Evolutionary conservation across 2,113 vertebrate species (phyloP).

Genomic region (Nannospalax galili): DNA sequence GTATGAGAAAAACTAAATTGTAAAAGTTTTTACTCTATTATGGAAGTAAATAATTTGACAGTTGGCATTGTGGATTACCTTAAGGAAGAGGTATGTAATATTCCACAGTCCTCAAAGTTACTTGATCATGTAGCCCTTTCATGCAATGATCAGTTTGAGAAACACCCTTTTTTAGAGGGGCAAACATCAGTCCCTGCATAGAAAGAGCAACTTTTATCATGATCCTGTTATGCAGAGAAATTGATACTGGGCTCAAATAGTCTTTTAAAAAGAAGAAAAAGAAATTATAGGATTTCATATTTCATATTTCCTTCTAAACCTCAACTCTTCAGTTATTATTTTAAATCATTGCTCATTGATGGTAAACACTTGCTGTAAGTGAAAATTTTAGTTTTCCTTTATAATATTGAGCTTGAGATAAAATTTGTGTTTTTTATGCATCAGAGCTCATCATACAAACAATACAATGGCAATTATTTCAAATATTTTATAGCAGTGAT

Average conservation of each 20-base stretch:
- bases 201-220: background rate
- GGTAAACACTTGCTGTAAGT: slow-evolving; percentile 3
- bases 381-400: slow-evolving; percentile 17
- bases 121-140: slow-evolving; percentile 36
- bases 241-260: background rate
- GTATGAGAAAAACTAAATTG: background rate
- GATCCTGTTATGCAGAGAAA: background rate
- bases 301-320: too few species aligned
- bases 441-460: background rate
- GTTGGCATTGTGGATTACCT: background rate
- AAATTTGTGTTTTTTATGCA: slow-evolving; percentile 6
- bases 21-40: background rate
- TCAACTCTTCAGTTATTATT: background rate
- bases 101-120: background rate
- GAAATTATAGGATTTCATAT: slow-evolving; percentile 15
- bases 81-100: background rate
- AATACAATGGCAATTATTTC: slow-evolving; percentile 22
- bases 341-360: background rate
- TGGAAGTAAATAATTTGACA: background rate
- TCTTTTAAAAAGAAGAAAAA: background rate
- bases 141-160: slow-evolving; percentile 14
- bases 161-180: background rate
- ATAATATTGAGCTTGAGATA: slow-evolving; percentile 5
- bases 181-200: background rate
- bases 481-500: background rate